Evolutionary conservation across 1,140 invertebrate genomes (phyloP).

Genomic region (Oscheius sp.): DNA sequence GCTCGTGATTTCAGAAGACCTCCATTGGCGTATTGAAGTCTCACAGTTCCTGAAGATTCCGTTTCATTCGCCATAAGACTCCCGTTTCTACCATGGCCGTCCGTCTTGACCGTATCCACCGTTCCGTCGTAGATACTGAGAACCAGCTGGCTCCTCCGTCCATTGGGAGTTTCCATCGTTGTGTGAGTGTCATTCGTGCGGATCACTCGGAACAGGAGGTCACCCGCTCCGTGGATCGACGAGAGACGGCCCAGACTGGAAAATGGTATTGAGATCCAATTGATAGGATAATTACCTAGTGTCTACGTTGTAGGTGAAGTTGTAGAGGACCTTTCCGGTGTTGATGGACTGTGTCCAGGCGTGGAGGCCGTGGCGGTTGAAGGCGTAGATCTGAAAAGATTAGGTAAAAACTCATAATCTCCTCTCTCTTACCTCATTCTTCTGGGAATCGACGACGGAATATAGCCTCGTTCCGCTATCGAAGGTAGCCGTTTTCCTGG

Average conservation of each 20-base stretch:
- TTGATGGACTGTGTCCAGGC: slow-evolving; percentile 24
- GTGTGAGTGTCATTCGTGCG: slow-evolving; percentile 17
- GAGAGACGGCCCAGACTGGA: slow-evolving; percentile 1
- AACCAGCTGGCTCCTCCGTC: not conserved
- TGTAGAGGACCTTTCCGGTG: slow-evolving; percentile 26
- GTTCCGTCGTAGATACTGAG: slow-evolving; percentile 22
- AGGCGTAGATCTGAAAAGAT: slow-evolving; percentile 5
- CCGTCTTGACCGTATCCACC: slow-evolving; percentile 21
- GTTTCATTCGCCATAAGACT: not conserved
- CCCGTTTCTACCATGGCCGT: not conserved
- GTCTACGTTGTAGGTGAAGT: slow-evolving; percentile 39
- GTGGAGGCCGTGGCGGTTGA: slow-evolving; percentile 33
- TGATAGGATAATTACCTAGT: not conserved
- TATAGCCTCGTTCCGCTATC: slow-evolving; percentile 8
- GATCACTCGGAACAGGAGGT: slow-evolving; percentile 5
- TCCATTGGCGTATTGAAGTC: not conserved
- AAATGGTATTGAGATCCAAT: not conserved
- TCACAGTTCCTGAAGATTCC: not conserved
- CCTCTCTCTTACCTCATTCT: not conserved
- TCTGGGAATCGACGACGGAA: slow-evolving; percentile 10
- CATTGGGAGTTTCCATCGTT: slow-evolving; percentile 17
- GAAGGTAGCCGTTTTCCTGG: not conserved
- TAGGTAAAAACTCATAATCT: not conserved
- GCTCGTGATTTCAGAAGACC: slow-evolving; percentile 15
- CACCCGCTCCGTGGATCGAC: slow-evolving; percentile 11